phyloP scores from a whole-genome alignment of 2,797 vertebrate species.

The Muscicapa striata region DNA sequence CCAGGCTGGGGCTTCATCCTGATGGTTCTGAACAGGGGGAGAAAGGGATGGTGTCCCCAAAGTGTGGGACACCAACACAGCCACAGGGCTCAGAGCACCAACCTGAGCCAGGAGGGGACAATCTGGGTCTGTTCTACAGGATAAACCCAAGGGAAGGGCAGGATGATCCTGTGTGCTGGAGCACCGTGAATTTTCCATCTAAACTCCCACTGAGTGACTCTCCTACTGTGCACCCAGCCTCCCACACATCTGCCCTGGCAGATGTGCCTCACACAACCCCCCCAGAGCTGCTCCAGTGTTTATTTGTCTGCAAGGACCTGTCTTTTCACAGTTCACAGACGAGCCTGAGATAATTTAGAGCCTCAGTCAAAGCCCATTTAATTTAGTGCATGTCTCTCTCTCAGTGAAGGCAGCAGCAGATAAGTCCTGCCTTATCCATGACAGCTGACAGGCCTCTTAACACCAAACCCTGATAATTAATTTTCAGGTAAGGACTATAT shows the following conservation, averaged over 20 bases:
- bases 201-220: neutral
- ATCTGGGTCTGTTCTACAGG: fast-evolving
- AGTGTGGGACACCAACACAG: fast-evolving
- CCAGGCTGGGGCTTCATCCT: neutral
- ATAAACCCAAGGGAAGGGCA: neutral
- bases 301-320: slow-evolving; percentile 15
- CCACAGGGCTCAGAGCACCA: neutral
- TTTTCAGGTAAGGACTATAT: slow-evolving; percentile 48
- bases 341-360: slow-evolving; percentile 33
- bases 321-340: slow-evolving; percentile 44
- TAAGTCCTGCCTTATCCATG: slow-evolving; percentile 44
- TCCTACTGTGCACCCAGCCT: neutral
- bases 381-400: slow-evolving; percentile 34
- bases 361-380: slow-evolving; percentile 44
- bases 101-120: neutral
- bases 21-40: fast-evolving
- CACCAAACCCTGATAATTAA: slow-evolving; percentile 30
- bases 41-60: neutral
- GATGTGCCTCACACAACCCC: neutral
- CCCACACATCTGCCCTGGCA: neutral
- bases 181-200: neutral
- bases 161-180: fast-evolving
- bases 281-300: neutral
- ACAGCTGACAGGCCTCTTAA: slow-evolving; percentile 51
- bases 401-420: slow-evolving; percentile 31